A percentile compares a stretch with the other conserved stretches of the same genome.
Evolutionary conservation across 2,113 vertebrate genomes (phyloP).

Genomic region (Prionailurus viverrinus): DNA sequence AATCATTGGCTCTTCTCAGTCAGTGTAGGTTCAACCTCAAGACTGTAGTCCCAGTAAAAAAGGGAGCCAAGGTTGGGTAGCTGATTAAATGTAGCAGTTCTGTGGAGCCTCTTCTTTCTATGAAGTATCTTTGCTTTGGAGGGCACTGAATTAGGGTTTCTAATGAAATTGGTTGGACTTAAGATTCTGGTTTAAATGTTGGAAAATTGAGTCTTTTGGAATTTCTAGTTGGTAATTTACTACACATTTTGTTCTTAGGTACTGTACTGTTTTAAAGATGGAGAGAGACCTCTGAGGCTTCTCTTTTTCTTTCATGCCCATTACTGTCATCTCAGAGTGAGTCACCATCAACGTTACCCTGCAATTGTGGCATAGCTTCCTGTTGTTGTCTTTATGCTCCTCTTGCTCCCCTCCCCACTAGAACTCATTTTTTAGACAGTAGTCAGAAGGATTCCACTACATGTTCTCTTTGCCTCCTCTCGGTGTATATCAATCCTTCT

Average conservation of each 20-base stretch:
- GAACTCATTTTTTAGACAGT: background rate
- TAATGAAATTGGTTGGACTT: background rate
- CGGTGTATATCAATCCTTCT: background rate
- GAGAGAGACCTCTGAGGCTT: background rate
- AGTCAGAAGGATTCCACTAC: background rate
- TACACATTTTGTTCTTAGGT: background rate
- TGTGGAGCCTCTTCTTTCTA: background rate
- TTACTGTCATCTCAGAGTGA: background rate
- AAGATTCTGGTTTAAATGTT: background rate
- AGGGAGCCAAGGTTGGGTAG: background rate
- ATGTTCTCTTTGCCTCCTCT: background rate
- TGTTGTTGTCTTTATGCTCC: background rate
- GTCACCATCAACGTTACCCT: background rate
- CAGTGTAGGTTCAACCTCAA: background rate
- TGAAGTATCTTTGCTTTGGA: background rate
- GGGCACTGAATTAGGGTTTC: background rate
- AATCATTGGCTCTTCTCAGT: background rate
- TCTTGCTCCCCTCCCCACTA: background rate
- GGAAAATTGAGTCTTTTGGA: background rate
- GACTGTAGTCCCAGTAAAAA: background rate
- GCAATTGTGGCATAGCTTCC: background rate
- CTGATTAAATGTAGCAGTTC: background rate
- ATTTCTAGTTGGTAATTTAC: background rate
- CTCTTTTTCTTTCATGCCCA: background rate
- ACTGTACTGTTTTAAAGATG: background rate